Percentiles rank a stretch among this genome's conserved stretches.
These are phyloP conservation scores for Podabrus alpinus DNA, from an alignment of 2,888 invertebrate genomes.

Conservation along the genomic window DNA sequence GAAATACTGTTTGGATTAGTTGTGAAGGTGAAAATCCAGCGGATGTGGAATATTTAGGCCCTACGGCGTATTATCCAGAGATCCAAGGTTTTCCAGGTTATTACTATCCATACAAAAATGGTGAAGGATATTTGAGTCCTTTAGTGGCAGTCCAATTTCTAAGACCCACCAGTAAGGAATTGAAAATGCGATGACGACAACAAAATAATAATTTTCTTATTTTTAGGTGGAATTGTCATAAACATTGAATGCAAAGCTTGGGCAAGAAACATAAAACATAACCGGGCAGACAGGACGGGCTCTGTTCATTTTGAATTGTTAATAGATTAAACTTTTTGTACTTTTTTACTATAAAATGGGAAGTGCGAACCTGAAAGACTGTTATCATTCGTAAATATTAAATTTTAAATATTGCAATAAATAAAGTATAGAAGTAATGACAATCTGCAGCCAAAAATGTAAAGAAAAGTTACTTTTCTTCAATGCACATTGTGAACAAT, in stretches of 20 bases:
- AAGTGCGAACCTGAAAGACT: neutral
- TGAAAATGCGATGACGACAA: neutral
- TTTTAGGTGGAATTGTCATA: slow-evolving; percentile 60
- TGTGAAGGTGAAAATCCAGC: slow-evolving; percentile 94
- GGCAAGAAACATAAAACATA: slow-evolving; percentile 67
- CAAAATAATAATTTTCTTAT: neutral
- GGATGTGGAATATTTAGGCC: slow-evolving; percentile 89
- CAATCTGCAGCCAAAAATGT: neutral
- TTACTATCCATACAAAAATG: slow-evolving; percentile 87
- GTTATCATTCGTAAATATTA: neutral
- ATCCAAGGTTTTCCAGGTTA: slow-evolving; percentile 82
- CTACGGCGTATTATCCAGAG: slow-evolving; percentile 78
- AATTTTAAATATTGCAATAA: neutral
- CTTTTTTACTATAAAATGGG: neutral
- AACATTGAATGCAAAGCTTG: slow-evolving; percentile 69
- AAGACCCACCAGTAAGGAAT: slow-evolving; percentile 74
- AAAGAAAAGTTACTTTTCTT: neutral
- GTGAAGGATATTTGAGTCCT: slow-evolving; percentile 86
- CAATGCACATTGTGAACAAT: too few relatives aligned
- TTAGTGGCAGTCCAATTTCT: slow-evolving; percentile 84
- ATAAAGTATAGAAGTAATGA: neutral
- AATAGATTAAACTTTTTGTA: slow-evolving; percentile 48
- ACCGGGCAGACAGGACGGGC: slow-evolving; percentile 64
- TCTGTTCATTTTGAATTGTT: slow-evolving; percentile 71
- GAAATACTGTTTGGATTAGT: slow-evolving; percentile 87